Evolutionary conservation across 2,888 invertebrate species (phyloP).

Genomic region (Dusona sp.): DNA sequence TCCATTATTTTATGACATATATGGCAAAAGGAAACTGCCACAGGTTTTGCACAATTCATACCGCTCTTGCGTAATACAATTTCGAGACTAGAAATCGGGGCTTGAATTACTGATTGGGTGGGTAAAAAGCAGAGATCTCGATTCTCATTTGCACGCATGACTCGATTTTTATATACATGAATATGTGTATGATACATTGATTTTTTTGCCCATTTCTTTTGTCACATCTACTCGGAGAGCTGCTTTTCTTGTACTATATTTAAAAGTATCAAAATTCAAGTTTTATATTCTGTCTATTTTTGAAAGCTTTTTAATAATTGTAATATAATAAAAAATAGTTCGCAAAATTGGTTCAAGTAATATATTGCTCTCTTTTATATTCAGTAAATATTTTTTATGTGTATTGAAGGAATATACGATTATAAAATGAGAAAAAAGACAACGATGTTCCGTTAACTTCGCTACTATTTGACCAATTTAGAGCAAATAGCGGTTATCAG

Average conservation of each 20-base stretch:
- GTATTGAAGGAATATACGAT: not conserved
- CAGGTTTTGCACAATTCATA: conserved; percentile 1
- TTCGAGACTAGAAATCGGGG: conserved; percentile 48
- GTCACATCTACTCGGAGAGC: not conserved
- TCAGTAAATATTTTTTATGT: not conserved
- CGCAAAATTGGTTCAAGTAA: too few species aligned
- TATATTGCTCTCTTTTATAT: too few species aligned
- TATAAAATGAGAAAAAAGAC: conserved; percentile 5
- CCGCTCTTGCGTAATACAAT: conserved; percentile 54
- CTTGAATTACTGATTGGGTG: conserved; percentile 58
- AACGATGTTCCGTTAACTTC: not conserved
- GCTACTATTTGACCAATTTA: conserved; percentile 14
- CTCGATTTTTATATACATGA: not conserved
- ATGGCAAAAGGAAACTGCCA: conserved; percentile 5
- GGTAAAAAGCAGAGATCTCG: conserved; percentile 10
- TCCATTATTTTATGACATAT: not conserved
- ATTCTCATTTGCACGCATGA: not conserved
- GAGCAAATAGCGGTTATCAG: conserved; percentile 4
- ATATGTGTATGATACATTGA: too few species aligned
- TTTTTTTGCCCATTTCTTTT: not conserved
- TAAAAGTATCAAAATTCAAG: too few species aligned
- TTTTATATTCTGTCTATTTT: not conserved
- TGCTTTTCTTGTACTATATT: too few species aligned
- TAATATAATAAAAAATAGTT: not conserved
- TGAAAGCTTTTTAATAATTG: not conserved